Evolutionary conservation across 2,113 vertebrate species (phyloP), one percentile per base, ranked within the genome.

Genomic region (Tamias sibiricus): DNA sequence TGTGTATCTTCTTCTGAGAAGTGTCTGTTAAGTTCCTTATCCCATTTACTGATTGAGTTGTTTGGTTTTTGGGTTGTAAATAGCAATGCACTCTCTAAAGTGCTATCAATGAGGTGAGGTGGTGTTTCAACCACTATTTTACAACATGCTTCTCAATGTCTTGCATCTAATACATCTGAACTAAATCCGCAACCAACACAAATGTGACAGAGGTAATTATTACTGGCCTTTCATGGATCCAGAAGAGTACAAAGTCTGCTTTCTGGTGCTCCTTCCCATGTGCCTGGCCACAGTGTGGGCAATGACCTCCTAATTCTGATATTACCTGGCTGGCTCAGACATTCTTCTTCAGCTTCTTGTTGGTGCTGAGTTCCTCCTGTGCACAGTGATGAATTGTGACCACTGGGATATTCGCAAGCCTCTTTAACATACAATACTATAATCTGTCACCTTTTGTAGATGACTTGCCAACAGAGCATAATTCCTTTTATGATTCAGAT

Each of bases 321-420:
- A 3, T 96, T 28, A 94, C 85, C 3, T 97, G 97, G 37, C 17
- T 94, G 32, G 8, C 62, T 42, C 96, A 97, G 37, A 76, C 95
- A 54, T 95, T 94, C 37, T 90, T 75, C 71, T 91, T 87, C 42
- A 68, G 77, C 10, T 59, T 91, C 30, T 90, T 22, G 91, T 69
- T 8, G 90, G 74, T 8, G 74, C 57, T 32, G 97, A 96, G 68
- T 86, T 54, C 76, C 37, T 95, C 57, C 32, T 93, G 2, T 81
- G 91, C 57, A 82, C 82, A 1, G 90, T 91, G 8, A 95, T 97
- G 91, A 95, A 87, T 30, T 96, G 95, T 75, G 95, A 95, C 49
- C 72, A 84, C 32, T 96, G 81, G 26, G 89, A 91, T 44, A 87
- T 96, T 49, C 93, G 94, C 54, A 96, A 87, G 14, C 90, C 90